Conservation (phyloP, 2,113 vertebrate genomes). For the Nycticebus coucang region DNA sequence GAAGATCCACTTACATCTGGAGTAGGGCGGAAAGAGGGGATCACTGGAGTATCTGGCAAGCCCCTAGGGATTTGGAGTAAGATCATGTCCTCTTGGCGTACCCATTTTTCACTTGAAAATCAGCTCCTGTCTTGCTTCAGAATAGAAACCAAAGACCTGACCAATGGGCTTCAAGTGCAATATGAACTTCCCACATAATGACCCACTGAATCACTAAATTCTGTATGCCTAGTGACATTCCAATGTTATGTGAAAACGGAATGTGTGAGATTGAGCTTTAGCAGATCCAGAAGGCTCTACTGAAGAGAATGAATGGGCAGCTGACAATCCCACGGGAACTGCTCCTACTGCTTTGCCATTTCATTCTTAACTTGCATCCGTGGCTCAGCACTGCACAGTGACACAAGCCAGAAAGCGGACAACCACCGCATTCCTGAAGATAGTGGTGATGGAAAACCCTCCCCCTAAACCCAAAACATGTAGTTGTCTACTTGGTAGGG, state of each 20-base stretch:
- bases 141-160: not conserved
- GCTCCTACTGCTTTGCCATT: not conserved
- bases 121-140: not conserved
- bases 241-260: not conserved
- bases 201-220: not conserved
- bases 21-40: not conserved
- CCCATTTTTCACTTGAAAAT: constrained; percentile 6
- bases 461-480: not conserved
- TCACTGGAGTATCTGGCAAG: not conserved
- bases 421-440: not conserved
- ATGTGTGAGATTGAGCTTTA: not conserved
- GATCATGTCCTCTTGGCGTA: not conserved
- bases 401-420: not conserved
- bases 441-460: not conserved
- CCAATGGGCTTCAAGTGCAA: not conserved
- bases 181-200: not conserved
- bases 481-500: not conserved
- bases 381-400: not conserved
- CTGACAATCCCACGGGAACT: not conserved
- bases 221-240: not conserved
- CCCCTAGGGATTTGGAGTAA: not conserved
- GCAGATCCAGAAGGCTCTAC: not conserved
- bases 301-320: not conserved
- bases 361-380: not conserved
- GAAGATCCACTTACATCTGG: not conserved